A percentile compares a stretch with the other conserved stretches of the same genome.
These are phyloP conservation scores for Aphidius gifuensis DNA, from an alignment of 1,140 invertebrate species.

Conservation along the genomic window DNA sequence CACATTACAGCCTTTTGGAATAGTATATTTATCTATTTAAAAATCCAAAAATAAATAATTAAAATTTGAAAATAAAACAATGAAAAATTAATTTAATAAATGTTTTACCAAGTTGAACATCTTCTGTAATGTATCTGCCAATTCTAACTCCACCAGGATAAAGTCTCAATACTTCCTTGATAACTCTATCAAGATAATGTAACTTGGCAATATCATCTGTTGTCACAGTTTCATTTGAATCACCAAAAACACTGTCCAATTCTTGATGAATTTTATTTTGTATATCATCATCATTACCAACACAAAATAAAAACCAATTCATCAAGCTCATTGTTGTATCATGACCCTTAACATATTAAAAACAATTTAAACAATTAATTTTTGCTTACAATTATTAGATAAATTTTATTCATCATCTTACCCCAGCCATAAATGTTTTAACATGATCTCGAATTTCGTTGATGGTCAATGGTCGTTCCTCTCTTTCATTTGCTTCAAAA, in stretches of 20 bases:
- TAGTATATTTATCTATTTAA: conserved; percentile 40
- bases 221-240: conserved; percentile 38
- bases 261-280: conserved; percentile 67
- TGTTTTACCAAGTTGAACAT: conserved; percentile 57
- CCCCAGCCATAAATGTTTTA: conserved; percentile 77
- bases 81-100: conserved; percentile 27
- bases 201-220: conserved; percentile 54
- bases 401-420: conserved; percentile 36
- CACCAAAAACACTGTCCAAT: conserved; percentile 58
- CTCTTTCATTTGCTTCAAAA: conserved; percentile 57
- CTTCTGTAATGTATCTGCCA: conserved; percentile 56
- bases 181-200: conserved; percentile 63
- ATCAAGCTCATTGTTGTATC: conserved; percentile 66
- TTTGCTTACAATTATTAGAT: too few relatives aligned
- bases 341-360: conserved; percentile 51
- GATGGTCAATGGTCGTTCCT: conserved; percentile 59
- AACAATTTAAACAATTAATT: conserved; percentile 4
- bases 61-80: not conserved
- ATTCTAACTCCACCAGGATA: conserved; percentile 65
- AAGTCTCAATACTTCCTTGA: conserved; percentile 61
- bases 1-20: conserved; percentile 56
- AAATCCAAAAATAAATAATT: not conserved
- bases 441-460: conserved; percentile 70
- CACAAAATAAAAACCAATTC: conserved; percentile 57
- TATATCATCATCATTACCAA: conserved; percentile 58